Conservation (phyloP, 2,797 vertebrate species). For the Salarias fasciatus region DNA sequence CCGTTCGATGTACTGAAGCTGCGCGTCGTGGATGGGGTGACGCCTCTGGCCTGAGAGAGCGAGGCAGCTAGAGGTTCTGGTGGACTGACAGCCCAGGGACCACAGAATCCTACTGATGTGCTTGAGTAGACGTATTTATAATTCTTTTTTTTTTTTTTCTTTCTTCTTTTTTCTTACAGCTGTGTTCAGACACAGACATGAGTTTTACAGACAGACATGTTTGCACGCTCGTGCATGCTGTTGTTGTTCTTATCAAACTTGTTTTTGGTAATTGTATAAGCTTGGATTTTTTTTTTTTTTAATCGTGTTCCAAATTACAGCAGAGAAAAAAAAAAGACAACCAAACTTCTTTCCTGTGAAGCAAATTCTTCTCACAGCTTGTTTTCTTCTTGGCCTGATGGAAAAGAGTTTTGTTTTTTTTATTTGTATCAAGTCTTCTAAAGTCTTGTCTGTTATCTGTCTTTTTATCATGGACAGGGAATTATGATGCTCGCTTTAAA, state of each 20-base stretch:
- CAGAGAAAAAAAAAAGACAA: constrained; percentile 66
- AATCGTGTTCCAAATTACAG: constrained; percentile 72
- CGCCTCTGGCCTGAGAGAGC: constrained; percentile 70
- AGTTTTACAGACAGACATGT: constrained; percentile 24
- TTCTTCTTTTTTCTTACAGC: constrained; percentile 17
- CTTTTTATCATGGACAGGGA: constrained; percentile 78
- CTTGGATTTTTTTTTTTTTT: constrained; percentile 59
- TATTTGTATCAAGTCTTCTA: constrained; percentile 75
- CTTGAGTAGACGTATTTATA: constrained; percentile 72
- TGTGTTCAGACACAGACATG: constrained; percentile 42
- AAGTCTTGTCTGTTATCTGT: constrained; percentile 75
- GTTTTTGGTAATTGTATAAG: constrained; percentile 46
- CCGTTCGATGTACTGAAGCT: constrained; percentile 58
- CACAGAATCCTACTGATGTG: constrained; percentile 74
- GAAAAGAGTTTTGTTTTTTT: constrained; percentile 60
- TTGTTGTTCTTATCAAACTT: constrained; percentile 38
- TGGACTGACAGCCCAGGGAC: constrained; percentile 84
- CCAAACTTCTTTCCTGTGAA: constrained; percentile 73
- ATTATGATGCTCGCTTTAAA: constrained; percentile 83
- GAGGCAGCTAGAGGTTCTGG: constrained; percentile 86
- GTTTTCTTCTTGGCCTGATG: constrained; percentile 65
- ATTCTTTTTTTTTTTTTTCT: constrained; percentile 44
- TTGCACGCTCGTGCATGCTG: constrained; percentile 56
- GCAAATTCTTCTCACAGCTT: constrained; percentile 62
- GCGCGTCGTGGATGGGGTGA: constrained; percentile 57